Evolutionary conservation across 2,113 vertebrate species (phyloP), one percentile per base, ranked within the genome.

Genomic region (Arenaria interpres): DNA sequence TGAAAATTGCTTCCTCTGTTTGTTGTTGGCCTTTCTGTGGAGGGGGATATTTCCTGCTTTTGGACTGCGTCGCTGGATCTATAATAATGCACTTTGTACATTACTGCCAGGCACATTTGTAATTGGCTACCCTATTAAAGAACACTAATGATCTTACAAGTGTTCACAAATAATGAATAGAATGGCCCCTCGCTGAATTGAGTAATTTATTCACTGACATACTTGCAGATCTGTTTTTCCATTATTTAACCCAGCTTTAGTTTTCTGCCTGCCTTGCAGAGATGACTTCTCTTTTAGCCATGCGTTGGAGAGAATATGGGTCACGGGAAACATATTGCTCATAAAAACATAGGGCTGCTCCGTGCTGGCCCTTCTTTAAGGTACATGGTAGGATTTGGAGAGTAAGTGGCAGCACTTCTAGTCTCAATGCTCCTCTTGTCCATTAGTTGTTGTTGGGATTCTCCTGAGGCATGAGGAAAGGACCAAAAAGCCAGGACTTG

Each of bases 141-240:
- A 88, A 78, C 92, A 96, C 90, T 93, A 96, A 96, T 95, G 92
- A 96, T 93, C 95, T 94, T 95, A 78, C 43, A 84, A 95, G 88
- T 81, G 75, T 88, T 95, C 96, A 71, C 96, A 93, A 96, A 92
- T 96, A 96, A 93, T 94, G 93, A 97, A 96, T 88, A 96, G 96
- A 88, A 90, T 16, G 68, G 83, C 90, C 93, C 86, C 85, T 93
- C 16, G 10, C 76, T 97, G 96, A 90, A 89, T 75, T 81, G 90
- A 88, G 75, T 86, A 90, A 94, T 94, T 97, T 95, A 90, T 97
- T 96, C 43, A 2, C 88, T 91, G 95, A 90, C 90, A 93, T 84
- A 48, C 88, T 96, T 90, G 95, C 67, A 56, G 90, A 96, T 96
- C 92, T 90, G 90, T 91, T 93, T 95, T 90, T 67, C 78, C 79